Conservation (phyloP, 2,888 invertebrate genomes). For the Lamproptera curius region DNA sequence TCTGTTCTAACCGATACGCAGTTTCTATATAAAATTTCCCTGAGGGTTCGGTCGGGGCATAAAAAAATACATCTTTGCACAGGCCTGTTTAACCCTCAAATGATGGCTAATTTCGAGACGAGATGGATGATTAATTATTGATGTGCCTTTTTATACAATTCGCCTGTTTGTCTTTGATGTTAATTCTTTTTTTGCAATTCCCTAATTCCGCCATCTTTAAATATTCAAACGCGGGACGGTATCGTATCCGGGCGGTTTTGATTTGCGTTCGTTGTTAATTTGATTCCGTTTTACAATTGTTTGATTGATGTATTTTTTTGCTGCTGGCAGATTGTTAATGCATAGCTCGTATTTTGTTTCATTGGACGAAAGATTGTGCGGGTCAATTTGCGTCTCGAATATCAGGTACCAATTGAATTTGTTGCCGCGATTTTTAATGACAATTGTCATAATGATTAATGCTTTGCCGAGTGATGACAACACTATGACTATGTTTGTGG, state of each 20-base stretch:
- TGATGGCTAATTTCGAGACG: slow-evolving; percentile 67
- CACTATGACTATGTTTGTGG: no score
- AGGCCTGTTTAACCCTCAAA: slow-evolving; percentile 65
- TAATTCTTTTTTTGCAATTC: slow-evolving; percentile 60
- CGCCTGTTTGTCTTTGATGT: slow-evolving; percentile 67
- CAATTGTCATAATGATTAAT: no score
- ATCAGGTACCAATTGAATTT: no score
- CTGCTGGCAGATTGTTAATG: not conserved
- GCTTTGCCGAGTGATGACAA: no score
- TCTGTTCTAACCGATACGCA: slow-evolving; percentile 48
- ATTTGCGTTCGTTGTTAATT: not conserved
- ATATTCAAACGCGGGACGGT: slow-evolving; percentile 52
- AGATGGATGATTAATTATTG: slow-evolving; percentile 74
- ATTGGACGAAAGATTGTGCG: no score
- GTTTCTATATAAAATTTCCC: slow-evolving; percentile 74
- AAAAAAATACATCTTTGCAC: slow-evolving; percentile 56
- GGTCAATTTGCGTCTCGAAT: no score
- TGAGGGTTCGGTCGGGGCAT: slow-evolving; percentile 51
- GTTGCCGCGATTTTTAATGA: no score
- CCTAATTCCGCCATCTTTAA: slow-evolving; percentile 37
- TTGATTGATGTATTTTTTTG: not conserved
- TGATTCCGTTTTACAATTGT: not conserved
- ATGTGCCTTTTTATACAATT: slow-evolving; percentile 55
- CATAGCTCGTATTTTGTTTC: no score
- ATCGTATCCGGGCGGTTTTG: slow-evolving; percentile 32